Conservation (phyloP, 2,113 vertebrate species). For the Pterocles gutturalis region DNA sequence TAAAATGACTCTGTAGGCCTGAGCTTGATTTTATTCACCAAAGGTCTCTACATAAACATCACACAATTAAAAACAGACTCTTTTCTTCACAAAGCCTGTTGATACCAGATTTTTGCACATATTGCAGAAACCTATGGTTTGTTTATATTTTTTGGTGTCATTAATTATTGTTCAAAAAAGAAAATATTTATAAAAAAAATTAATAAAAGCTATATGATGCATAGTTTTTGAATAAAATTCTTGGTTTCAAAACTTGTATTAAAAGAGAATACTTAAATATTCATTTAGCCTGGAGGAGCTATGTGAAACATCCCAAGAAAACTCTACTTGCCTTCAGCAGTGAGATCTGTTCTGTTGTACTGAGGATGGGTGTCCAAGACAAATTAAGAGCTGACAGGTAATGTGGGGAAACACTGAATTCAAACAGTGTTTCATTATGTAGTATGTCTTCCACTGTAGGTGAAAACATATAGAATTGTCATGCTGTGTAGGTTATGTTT, state of each 20-base stretch:
- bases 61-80: neutral
- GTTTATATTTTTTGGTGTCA: neutral
- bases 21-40: neutral
- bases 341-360: rapidly evolving
- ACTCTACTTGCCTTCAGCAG: neutral
- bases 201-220: neutral
- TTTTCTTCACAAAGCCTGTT: neutral
- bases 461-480: neutral
- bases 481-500: neutral
- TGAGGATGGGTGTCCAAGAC: neutral
- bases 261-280: neutral
- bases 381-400: neutral
- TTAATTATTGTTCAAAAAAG: neutral
- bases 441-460: neutral
- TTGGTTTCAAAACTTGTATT: neutral
- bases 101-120: neutral
- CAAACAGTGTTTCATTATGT: neutral
- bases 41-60: neutral
- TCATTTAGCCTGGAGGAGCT: neutral
- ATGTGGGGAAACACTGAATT: neutral
- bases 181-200: neutral
- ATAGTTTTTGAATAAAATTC: neutral
- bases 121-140: neutral
- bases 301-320: neutral
- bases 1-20: neutral